Evolutionary conservation across 1,140 invertebrate genomes (phyloP), one percentile per base, ranked within the genome.

Genomic region (Stenopsyche tienmushanensis): DNA sequence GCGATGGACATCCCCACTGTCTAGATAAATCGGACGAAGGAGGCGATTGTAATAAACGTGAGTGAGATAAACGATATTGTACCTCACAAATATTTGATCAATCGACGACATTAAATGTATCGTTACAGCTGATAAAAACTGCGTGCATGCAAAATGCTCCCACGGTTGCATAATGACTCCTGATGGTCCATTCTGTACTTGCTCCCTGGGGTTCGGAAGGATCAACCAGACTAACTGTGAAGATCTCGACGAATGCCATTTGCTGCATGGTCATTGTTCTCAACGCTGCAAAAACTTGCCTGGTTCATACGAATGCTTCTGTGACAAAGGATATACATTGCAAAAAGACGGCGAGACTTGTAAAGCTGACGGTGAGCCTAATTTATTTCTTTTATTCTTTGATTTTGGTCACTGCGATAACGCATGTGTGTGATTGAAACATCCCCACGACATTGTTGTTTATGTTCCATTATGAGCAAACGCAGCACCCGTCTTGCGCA

Each of bases 201-300:
- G 68, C 42, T 25, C 59, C 1, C 18, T 47, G 8, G 67, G 67
- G 8, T 63, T 63, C 44, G 45, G 5, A 78, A 83, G 63, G 73
- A 71, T 18, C 72, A 73, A 20, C 72, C 70, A 21, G 90, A 88
- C 72, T 74, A 57, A 23, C 2, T 84, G 83, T 47, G 69, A 72
- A n/a, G 76, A 80, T 64, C 68, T 74, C 2, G 75, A 80, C 68
- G 78, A 82, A 67, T 76, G 76, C 39, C 29, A 55, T n/a, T 44
- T 71, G 13, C 72, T 26, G 25, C 70, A 23, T 34, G 76, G 75
- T 0, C 64, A 63, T 0, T 99, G 96, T 71, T 90, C 91, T 59
- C 96, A 99, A 74, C 74, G 76, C 50, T 99, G 96, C 72, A 75
- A 82, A 17, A 96, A 98, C 73, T 84, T 77, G 0, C 78, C 79